Base-by-base conservation (phyloP, 2,888 invertebrate species). In the Disparrhopalites patrizii region DNA sequence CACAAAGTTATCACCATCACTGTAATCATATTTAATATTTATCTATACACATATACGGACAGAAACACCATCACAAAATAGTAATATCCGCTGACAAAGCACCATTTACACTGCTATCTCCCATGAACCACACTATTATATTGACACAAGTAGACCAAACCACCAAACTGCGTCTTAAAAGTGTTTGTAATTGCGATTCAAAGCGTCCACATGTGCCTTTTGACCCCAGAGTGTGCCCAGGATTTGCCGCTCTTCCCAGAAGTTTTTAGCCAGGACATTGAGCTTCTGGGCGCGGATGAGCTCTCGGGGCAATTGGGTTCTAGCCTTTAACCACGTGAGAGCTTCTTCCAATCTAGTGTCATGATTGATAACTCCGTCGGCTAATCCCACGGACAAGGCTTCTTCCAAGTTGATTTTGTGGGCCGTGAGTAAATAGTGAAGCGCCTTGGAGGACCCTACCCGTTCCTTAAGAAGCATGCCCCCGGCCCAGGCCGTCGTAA, bases 401-500 rank as follows among this genome's bases (percentile, higher is more conserved):
- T 80, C 78, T 1, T 77, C 67, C 2, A 79, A 74, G 23, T 71
- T 65, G 8, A 82, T 58, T 18, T 78, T 75, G 65, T 77, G 72
- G 7, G 76, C 76, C 1, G 78, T 76, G 7, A 77, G 55, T 20
- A 83, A 71, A 10, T 82, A 51, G 7, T 81, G 78, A n/a, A 83
- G 72, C 0, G 82, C 80, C 61, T 75, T 77, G 20, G 74, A 76
- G 18, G 77, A 75, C 0, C 83, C 83, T 1, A 82, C 65, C 1
- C 81, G 70, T 52, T 77, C 71, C 0, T 79, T 78, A 13, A 83
- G 78, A 5, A 79, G 75, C 2, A 79, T 78, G 27, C 80, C 80
- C 10, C 81, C 82, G n/a, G 82, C 83, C 81, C 81, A 83, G 0
- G 82, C 83, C 1, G 83, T 79, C 2, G 78, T 77, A 1, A 83